Evolutionary conservation across 2,888 invertebrate species (phyloP).

Genomic region (Leucoptera coffeella): DNA sequence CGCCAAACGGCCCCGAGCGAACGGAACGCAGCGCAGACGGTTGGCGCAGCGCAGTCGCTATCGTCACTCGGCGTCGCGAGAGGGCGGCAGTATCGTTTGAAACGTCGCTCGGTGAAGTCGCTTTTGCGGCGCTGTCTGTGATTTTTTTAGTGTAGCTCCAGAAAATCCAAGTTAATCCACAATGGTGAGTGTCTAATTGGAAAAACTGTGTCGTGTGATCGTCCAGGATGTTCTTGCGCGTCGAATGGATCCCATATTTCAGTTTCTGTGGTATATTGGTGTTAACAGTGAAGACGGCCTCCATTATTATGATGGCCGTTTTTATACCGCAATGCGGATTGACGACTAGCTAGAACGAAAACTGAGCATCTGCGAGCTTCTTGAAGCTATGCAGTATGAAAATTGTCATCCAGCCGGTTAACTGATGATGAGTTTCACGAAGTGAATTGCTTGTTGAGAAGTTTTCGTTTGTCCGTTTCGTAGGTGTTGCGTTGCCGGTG

Average conservation of each 20-base stretch:
- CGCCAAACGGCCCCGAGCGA: conserved; percentile 42
- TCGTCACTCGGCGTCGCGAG: conserved; percentile 48
- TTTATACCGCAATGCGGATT: conserved; percentile 54
- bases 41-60: conserved; percentile 34
- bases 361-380: too few relatives aligned
- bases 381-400: too few relatives aligned
- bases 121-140: conserved; percentile 52
- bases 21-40: conserved; percentile 35
- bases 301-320: conserved; percentile 52
- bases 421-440: not conserved
- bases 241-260: conserved; percentile 31
- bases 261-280: conserved; percentile 38
- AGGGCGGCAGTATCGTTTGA: conserved; percentile 56
- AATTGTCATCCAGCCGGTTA: not conserved
- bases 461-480: conserved; percentile 31
- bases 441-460: conserved; percentile 12
- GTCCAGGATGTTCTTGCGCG: conserved; percentile 20
- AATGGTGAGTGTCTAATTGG: conserved; percentile 51
- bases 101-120: conserved; percentile 50
- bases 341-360: too few relatives aligned
- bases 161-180: conserved; percentile 56
- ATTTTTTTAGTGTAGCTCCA: conserved; percentile 55
- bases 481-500: conserved; percentile 17
- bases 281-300: conserved; percentile 51
- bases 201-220: conserved; percentile 30